Base-by-base conservation (phyloP, 2,888 invertebrate species). In the Bhutanitis thaidina region DNA sequence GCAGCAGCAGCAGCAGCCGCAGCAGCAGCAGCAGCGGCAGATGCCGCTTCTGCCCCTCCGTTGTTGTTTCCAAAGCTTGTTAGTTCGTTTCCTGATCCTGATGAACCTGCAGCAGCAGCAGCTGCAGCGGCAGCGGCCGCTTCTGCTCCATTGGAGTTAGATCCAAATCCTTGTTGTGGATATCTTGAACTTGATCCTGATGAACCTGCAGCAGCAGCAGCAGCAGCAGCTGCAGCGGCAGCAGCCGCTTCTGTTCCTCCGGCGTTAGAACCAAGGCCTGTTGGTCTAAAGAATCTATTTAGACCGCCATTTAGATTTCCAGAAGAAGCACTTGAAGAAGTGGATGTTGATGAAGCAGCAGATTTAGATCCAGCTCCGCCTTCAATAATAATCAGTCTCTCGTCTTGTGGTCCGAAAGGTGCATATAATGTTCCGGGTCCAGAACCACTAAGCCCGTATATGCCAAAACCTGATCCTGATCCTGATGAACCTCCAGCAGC, bases 61-160 rank as follows among this genome's bases (percentile, higher is more conserved):
- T 20, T 20, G 3, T 5, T 20, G 20, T 4, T 4, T 5, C 20
- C 3, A 4, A 20, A 20, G 3, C 20, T 20, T 20, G 20, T 20
- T 5, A n/a, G n/a, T n/a, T n/a, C 20, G 20, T 20, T 4, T 20
- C 20, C 20, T 4, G 20, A 2, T 2, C 20, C 20, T 20, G 5
- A 20, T 2, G 20, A 13, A 30, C 14, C 44, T 54, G 49, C 35
- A 34, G 12, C 47, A 12, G 53, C 35, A 8, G 20, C 30, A 12
- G 41, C 34, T 3, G 41, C 37, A 7, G 50, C 32, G 4, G 53
- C 46, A n/a, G 50, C 46, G 3, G 53, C 36, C 14, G 40, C 12
- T 4, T 20, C 20, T 4, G 20, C 20, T 20, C 20, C 20, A 20
- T 20, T 20, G 5, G 20, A 2, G 20, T 20, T 20, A 8, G 29